These are phyloP conservation scores for Pogonophryne albipinna DNA, from an alignment of 2,797 vertebrate genomes.

Conservation along the genomic window DNA sequence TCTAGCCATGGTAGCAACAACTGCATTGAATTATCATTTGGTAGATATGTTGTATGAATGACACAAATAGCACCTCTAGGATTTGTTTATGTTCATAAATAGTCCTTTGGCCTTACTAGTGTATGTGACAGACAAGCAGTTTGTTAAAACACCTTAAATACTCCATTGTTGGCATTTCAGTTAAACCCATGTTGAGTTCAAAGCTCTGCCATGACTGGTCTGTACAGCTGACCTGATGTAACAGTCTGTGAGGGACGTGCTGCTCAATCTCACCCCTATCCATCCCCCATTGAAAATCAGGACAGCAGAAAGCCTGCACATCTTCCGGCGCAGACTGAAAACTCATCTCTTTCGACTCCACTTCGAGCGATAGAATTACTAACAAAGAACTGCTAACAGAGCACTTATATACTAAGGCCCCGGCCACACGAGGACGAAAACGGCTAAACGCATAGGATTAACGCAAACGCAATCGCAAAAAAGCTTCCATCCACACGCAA, in stretches of 20 bases:
- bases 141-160: constrained; percentile 1
- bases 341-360: no score
- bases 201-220: constrained; percentile 7
- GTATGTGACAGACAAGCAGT: neutral
- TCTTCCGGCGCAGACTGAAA: no score
- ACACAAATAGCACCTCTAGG: neutral
- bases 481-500: no score
- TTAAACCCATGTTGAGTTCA: neutral
- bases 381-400: no score
- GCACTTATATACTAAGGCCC: no score
- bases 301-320: no score
- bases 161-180: constrained; percentile 6
- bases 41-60: neutral
- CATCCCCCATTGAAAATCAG: neutral
- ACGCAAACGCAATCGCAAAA: no score
- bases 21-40: neutral
- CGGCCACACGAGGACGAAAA: no score
- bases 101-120: neutral
- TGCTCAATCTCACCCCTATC: constrained; percentile 5
- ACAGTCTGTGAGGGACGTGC: neutral
- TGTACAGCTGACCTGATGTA: neutral
- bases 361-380: no score
- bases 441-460: no score
- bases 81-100: neutral
- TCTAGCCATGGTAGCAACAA: neutral